A percentile compares a stretch with the other conserved stretches of the same genome.
These are phyloP conservation scores for Diadophis punctatus DNA, from an alignment of 2,113 vertebrate species.

Conservation along the genomic window DNA sequence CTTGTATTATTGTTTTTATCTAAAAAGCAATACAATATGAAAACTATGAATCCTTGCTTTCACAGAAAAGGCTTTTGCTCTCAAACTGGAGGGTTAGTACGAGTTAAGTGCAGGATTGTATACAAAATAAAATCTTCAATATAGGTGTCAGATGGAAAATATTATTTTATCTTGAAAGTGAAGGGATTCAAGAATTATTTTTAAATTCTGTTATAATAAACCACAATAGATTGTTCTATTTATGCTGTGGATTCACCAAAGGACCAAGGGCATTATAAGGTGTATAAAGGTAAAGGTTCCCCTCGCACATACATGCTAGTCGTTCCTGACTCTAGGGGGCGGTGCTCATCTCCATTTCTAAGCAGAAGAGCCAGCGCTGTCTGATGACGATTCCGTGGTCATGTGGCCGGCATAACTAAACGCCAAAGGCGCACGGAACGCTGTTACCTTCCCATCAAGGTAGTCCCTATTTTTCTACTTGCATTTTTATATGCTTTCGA, in stretches of 20 bases:
- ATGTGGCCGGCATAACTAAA: too few species aligned
- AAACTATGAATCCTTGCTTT: neutral
- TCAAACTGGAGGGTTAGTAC: neutral
- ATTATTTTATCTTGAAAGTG: neutral
- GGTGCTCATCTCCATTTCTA: too few species aligned
- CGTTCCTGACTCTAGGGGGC: too few species aligned
- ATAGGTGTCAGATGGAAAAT: neutral
- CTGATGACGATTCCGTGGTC: too few species aligned
- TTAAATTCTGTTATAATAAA: neutral
- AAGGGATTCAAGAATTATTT: neutral
- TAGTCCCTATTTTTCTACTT: too few species aligned
- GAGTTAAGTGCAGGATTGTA: neutral
- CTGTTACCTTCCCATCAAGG: too few species aligned
- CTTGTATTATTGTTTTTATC: constrained; percentile 62
- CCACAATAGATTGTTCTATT: neutral
- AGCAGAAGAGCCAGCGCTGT: too few species aligned
- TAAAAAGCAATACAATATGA: constrained; percentile 50
- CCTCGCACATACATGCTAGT: too few species aligned
- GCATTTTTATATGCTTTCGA: too few species aligned
- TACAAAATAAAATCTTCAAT: neutral
- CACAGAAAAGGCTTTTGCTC: neutral
- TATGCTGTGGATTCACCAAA: neutral
- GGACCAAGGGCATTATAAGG: neutral
- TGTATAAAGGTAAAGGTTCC: neutral
- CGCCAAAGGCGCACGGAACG: too few species aligned